phyloP scores from a whole-genome alignment of 2,797 vertebrate species.

The Margarornis squamiger region DNA sequence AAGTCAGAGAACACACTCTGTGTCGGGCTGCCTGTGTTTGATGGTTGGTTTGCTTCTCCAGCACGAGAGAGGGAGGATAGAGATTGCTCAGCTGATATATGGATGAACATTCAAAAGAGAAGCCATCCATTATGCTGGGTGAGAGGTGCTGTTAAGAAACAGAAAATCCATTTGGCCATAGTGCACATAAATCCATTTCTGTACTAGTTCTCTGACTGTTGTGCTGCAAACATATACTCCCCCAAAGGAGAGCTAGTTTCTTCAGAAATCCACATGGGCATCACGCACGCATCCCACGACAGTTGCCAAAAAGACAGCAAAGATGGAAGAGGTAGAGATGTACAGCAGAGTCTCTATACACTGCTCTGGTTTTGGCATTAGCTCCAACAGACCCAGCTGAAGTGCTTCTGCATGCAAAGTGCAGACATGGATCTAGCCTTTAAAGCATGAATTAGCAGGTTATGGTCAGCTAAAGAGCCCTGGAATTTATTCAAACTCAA shows the following conservation, averaged over 20 bases:
- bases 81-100: neutral
- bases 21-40: neutral
- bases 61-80: neutral
- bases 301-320: neutral
- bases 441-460: neutral
- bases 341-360: neutral
- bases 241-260: neutral
- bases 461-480: neutral
- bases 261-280: neutral
- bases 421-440: neutral
- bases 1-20: neutral
- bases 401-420: neutral
- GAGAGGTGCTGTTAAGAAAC: neutral
- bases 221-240: neutral
- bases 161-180: neutral
- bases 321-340: neutral
- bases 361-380: neutral
- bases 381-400: fast-evolving
- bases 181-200: neutral
- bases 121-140: neutral
- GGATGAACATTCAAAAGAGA: neutral
- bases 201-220: neutral
- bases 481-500: neutral
- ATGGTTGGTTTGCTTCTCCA: neutral
- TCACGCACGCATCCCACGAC: neutral